Percentiles rank a stretch among this genome's conserved stretches.
phyloP scores from a whole-genome alignment of 2,888 invertebrate genomes.

The Reticulitermes lucifugus region DNA sequence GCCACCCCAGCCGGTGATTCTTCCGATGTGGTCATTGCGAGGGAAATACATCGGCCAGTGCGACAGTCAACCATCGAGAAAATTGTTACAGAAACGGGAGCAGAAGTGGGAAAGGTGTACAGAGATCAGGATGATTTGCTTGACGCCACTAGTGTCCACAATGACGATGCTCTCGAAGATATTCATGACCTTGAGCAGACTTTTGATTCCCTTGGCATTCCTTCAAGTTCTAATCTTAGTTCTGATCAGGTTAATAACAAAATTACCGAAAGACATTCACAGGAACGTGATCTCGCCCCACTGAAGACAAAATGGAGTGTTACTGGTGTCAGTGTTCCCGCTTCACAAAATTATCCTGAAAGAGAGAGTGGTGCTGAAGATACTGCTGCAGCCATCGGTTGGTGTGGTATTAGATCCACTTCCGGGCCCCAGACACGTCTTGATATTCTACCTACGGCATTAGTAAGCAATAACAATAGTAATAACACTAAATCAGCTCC shows the following conservation, averaged over 20 bases:
- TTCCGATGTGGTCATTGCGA: background rate
- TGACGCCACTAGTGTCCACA: background rate
- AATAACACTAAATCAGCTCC: slow-evolving; percentile 15
- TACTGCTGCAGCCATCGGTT: background rate
- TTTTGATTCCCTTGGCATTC: slow-evolving; percentile 30
- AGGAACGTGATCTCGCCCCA: background rate
- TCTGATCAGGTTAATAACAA: background rate
- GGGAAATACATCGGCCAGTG: background rate
- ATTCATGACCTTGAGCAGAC: slow-evolving; percentile 32
- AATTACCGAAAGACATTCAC: too few relatives aligned
- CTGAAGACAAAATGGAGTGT: background rate
- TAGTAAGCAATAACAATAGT: background rate
- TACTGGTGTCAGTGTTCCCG: background rate
- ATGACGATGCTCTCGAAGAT: slow-evolving; percentile 9
- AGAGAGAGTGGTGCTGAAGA: background rate
- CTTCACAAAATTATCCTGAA: background rate
- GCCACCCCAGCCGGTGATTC: background rate
- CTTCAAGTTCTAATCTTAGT: background rate
- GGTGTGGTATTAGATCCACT: background rate
- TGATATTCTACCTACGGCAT: background rate
- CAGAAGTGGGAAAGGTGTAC: background rate
- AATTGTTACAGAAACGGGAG: background rate
- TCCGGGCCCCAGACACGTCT: background rate
- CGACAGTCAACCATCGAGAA: slow-evolving; percentile 12
- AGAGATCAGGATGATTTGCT: background rate